These are phyloP conservation scores for Coenonympha glycerion DNA, from an alignment of 2,888 invertebrate genomes.

Conservation along the genomic window DNA sequence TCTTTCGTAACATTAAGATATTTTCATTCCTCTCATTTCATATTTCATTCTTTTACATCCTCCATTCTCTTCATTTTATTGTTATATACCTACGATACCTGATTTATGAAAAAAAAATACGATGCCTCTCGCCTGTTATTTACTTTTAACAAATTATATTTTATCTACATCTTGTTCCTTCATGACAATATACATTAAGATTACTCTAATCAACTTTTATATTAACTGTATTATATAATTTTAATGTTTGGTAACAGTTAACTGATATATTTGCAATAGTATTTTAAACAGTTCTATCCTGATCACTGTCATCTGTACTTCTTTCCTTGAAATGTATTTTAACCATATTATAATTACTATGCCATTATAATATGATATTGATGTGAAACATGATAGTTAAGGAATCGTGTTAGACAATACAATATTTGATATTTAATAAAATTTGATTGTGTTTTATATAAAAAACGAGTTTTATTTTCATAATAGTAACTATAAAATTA, in stretches of 20 bases:
- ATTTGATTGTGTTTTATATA: slow-evolving; percentile 75
- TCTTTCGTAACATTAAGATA: slow-evolving; percentile 28
- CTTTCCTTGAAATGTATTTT: slow-evolving; percentile 53
- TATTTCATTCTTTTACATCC: slow-evolving; percentile 6
- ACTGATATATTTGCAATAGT: slow-evolving; percentile 26
- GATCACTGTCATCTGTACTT: slow-evolving; percentile 44
- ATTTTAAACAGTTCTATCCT: slow-evolving; percentile 28
- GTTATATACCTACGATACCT: slow-evolving; percentile 3
- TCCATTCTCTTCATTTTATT: slow-evolving; percentile 12
- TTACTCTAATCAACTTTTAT: slow-evolving; percentile 25
- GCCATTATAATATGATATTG: slow-evolving; percentile 58
- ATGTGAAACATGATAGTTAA: slow-evolving; percentile 74
- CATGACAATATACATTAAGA: slow-evolving; percentile 43
- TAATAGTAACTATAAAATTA: no score
- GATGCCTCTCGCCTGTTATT: slow-evolving; percentile 12
- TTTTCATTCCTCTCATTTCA: slow-evolving; percentile 16
- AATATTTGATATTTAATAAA: slow-evolving; percentile 76
- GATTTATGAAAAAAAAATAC: slow-evolving; percentile 1
- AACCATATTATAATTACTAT: slow-evolving; percentile 61
- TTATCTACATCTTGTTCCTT: slow-evolving; percentile 65
- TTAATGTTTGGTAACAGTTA: slow-evolving; percentile 22
- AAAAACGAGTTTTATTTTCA: slow-evolving; percentile 41
- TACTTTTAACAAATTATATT: slow-evolving; percentile 25
- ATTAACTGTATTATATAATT: slow-evolving; percentile 20
- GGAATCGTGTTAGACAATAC: slow-evolving; percentile 77